These are phyloP conservation scores for Morus bassanus DNA, from an alignment of 2,797 vertebrate genomes.

Conservation along the genomic window DNA sequence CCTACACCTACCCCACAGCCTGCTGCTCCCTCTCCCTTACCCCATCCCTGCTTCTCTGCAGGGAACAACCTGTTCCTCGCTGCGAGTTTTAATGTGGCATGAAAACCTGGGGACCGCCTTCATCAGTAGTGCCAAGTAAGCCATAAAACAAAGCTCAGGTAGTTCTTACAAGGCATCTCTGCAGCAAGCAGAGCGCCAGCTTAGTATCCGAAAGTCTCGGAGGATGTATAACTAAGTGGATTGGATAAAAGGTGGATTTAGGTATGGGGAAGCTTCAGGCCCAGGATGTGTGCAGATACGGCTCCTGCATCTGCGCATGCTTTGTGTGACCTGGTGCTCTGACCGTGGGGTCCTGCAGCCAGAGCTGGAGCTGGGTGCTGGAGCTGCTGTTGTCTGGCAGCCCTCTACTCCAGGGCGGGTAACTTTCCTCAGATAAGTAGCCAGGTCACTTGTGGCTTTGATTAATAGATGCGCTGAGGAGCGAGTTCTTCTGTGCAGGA, in stretches of 20 bases:
- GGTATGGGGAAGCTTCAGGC: neutral
- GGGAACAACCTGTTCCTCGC: neutral
- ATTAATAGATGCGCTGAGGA: neutral
- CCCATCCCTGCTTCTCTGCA: neutral
- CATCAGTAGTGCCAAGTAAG: neutral
- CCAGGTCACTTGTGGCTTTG: neutral
- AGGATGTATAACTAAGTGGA: neutral
- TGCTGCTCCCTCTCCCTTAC: neutral
- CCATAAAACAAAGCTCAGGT: neutral
- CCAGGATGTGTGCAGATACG: neutral
- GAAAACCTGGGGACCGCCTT: neutral
- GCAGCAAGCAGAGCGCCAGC: neutral
- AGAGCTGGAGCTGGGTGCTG: neutral
- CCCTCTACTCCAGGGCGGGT: neutral
- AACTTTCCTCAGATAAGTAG: neutral
- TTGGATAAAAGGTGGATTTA: neutral
- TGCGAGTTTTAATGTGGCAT: neutral
- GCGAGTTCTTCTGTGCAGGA: neutral
- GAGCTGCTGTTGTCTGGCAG: neutral
- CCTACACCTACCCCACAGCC: too few species aligned
- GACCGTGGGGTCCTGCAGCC: neutral
- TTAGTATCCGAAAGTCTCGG: fast-evolving
- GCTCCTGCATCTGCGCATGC: neutral
- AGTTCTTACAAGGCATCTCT: neutral
- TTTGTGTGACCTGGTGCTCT: neutral